A percentile compares a stretch with the other conserved stretches of the same genome.
These are phyloP conservation scores for Halocaridina rubra DNA, from an alignment of 2,888 invertebrate genomes.

Conservation along the genomic window DNA sequence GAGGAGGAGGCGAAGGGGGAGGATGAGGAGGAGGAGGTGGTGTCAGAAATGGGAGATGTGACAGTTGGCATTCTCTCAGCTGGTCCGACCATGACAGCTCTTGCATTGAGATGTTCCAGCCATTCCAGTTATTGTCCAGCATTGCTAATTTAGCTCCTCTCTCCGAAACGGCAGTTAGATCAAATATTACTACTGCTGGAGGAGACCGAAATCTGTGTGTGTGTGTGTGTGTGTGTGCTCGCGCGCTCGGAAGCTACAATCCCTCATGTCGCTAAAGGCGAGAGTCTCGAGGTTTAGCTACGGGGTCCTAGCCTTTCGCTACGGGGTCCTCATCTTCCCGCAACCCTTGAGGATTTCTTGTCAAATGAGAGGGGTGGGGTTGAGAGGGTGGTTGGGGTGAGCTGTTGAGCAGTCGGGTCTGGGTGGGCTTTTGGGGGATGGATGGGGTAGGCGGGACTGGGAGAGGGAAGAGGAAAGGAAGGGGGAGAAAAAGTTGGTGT, in stretches of 20 bases:
- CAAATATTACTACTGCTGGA: constrained; percentile 40
- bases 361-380: constrained; percentile 31
- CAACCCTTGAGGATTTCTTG: constrained; percentile 39
- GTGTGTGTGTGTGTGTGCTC: too few species aligned
- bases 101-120: constrained; percentile 31
- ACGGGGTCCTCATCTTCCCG: not conserved
- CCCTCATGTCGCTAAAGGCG: constrained; percentile 18
- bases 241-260: not conserved
- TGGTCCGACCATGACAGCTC: not conserved
- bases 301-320: not conserved
- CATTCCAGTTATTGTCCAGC: constrained; percentile 34
- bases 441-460: too few species aligned
- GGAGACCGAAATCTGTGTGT: too few species aligned
- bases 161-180: constrained; percentile 32
- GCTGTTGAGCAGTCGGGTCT: too few species aligned
- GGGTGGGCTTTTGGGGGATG: too few species aligned
- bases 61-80: not conserved
- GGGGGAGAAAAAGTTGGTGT: constrained; percentile 44
- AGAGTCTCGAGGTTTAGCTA: not conserved
- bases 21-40: not conserved
- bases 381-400: too few species aligned
- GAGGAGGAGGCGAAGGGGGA: not conserved
- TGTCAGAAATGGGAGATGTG: not conserved
- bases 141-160: constrained; percentile 49
- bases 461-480: not conserved